These are phyloP conservation scores for Cheilosia urbana DNA, from an alignment of 2,888 invertebrate genomes.

Conservation along the genomic window DNA sequence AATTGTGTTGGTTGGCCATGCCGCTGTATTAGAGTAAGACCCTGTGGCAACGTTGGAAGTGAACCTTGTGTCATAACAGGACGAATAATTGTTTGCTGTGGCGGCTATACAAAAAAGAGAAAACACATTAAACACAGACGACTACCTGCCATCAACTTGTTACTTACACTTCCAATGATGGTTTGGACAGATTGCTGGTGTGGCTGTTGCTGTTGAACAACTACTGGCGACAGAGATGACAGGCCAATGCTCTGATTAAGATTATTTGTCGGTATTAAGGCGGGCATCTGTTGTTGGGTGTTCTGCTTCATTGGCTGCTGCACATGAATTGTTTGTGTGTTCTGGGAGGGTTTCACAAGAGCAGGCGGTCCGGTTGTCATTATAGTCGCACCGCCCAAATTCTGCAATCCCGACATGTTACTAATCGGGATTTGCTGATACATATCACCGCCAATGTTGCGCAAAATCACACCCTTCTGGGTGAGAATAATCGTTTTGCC, in stretches of 20 bases:
- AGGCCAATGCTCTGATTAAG: conserved; percentile 75
- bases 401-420: conserved; percentile 81
- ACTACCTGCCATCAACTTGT: background rate
- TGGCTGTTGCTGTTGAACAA: conserved; percentile 80
- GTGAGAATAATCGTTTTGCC: conserved; percentile 83
- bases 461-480: conserved; percentile 83
- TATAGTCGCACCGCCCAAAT: conserved; percentile 80
- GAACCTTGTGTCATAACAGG: conserved; percentile 82
- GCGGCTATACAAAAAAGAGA: conserved; percentile 77
- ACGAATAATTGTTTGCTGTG: conserved; percentile 83
- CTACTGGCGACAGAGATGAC: conserved; percentile 76
- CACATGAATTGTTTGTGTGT: conserved; percentile 79
- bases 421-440: conserved; percentile 84
- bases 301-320: conserved; percentile 78
- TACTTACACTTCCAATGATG: conserved; percentile 81
- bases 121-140: conserved; percentile 19
- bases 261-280: conserved; percentile 82
- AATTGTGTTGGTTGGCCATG: conserved; percentile 83
- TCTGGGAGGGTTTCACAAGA: conserved; percentile 80
- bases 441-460: conserved; percentile 83
- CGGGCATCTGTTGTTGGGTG: conserved; percentile 82
- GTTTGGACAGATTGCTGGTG: conserved; percentile 79
- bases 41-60: conserved; percentile 82
- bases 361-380: conserved; percentile 82
- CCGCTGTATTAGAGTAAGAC: conserved; percentile 83